Conservation (phyloP, 2,888 invertebrate species). For the Euzetes globulus region DNA sequence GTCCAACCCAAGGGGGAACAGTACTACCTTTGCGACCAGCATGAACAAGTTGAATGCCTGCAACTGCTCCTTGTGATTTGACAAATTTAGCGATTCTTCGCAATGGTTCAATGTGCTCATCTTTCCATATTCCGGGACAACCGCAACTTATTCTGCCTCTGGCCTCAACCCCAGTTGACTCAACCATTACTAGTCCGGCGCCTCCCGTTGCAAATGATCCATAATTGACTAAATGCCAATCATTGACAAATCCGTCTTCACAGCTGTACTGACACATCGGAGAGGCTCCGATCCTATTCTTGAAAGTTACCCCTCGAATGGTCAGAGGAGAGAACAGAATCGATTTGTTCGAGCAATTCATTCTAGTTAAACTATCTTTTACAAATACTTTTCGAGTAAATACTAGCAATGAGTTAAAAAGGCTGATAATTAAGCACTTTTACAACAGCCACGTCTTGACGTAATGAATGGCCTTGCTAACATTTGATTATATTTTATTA, state of each 20-base stretch:
- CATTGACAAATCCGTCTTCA: slow-evolving; percentile 23
- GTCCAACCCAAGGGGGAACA: not conserved
- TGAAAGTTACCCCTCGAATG: slow-evolving; percentile 14
- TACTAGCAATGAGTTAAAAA: too few species aligned
- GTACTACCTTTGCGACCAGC: slow-evolving; percentile 20
- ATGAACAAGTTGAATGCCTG: slow-evolving; percentile 17
- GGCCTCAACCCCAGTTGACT: slow-evolving; percentile 27
- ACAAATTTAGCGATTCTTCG: not conserved
- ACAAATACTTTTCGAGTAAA: too few species aligned
- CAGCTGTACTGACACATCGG: slow-evolving; percentile 26
- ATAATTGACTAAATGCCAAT: slow-evolving; percentile 28
- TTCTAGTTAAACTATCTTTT: too few species aligned
- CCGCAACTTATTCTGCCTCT: slow-evolving; percentile 7
- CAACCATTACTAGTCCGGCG: slow-evolving; percentile 28
- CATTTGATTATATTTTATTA: too few species aligned
- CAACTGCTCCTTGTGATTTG: slow-evolving; percentile 3
- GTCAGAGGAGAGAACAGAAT: slow-evolving; percentile 6
- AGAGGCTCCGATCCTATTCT: slow-evolving; percentile 27
- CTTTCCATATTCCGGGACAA: slow-evolving; percentile 27
- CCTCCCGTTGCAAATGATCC: slow-evolving; percentile 19
- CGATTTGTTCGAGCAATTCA: not conserved
- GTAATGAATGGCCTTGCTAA: too few species aligned
- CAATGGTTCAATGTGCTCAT: slow-evolving; percentile 5
- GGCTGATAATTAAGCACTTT: too few species aligned
- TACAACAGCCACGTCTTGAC: too few species aligned